phyloP scores from a whole-genome alignment of 2,888 invertebrate species.

The Habrosyne pyritoides region DNA sequence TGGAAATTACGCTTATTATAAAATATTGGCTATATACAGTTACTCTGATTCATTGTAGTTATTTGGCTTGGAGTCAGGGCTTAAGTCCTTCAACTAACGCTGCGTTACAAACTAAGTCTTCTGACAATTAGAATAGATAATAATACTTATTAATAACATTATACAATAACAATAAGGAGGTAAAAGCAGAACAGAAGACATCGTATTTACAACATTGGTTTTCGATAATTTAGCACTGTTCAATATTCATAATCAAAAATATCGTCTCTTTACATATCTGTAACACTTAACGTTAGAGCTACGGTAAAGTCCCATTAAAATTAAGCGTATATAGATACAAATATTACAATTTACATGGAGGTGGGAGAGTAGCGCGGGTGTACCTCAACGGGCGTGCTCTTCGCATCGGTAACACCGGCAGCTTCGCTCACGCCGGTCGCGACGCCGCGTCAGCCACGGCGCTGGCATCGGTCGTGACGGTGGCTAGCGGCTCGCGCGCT shows the following conservation, averaged over 20 bases:
- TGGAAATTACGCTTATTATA: too few relatives aligned
- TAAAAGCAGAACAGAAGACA: not conserved
- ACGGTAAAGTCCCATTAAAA: conserved; percentile 41
- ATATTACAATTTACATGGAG: conserved; percentile 55
- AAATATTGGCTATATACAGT: not conserved
- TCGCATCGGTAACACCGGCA: conserved; percentile 5
- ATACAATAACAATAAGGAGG: not conserved
- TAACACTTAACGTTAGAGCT: conserved; percentile 51
- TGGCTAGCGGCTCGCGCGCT: conserved; percentile 17
- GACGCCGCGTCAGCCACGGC: not conserved
- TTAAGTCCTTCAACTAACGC: too few relatives aligned
- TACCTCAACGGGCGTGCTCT: not conserved
- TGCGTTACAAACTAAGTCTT: not conserved
- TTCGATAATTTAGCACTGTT: conserved; percentile 10
- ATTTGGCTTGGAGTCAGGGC: too few relatives aligned
- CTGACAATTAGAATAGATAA: not conserved
- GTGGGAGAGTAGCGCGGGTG: not conserved
- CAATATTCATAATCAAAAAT: conserved; percentile 30
- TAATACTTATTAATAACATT: not conserved
- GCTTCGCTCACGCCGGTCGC: conserved; percentile 16
- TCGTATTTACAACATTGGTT: not conserved
- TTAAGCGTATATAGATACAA: conserved; percentile 39
- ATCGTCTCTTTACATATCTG: conserved; percentile 45
- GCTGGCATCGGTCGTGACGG: conserved; percentile 7
- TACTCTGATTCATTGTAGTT: not conserved